These are phyloP conservation scores for Tringa solitaria DNA, from an alignment of 2,113 vertebrate species.

Conservation along the genomic window DNA sequence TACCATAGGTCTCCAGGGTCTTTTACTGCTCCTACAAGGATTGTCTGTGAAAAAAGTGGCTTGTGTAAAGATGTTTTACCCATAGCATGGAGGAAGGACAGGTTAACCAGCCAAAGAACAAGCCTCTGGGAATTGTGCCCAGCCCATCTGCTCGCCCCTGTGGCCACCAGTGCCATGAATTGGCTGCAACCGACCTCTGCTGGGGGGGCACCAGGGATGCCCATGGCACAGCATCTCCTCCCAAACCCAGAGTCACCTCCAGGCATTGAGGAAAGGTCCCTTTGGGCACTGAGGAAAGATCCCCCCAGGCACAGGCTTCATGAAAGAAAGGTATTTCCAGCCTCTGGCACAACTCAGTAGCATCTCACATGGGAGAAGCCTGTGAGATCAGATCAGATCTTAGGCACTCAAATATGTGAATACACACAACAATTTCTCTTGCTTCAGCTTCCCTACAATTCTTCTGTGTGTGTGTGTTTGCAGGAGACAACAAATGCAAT, in stretches of 20 bases:
- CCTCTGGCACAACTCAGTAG: background rate
- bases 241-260: background rate
- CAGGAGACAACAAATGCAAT: background rate
- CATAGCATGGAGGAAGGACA: accelerated
- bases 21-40: background rate
- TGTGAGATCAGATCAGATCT: background rate
- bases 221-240: background rate
- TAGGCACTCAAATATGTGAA: background rate
- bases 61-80: background rate
- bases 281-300: background rate
- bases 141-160: background rate
- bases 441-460: background rate
- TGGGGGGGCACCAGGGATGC: accelerated
- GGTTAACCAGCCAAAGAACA: background rate
- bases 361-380: background rate
- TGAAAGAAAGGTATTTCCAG: background rate
- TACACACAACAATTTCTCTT: background rate
- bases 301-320: background rate
- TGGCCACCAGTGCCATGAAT: accelerated
- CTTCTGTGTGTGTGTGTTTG: background rate
- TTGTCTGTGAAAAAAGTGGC: background rate
- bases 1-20: background rate
- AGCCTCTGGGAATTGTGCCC: background rate
- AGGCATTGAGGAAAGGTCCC: background rate
- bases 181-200: background rate